phyloP scores from a whole-genome alignment of 35 echinoderm and acorn worm species.

The Eucidaris tribuloides region DNA sequence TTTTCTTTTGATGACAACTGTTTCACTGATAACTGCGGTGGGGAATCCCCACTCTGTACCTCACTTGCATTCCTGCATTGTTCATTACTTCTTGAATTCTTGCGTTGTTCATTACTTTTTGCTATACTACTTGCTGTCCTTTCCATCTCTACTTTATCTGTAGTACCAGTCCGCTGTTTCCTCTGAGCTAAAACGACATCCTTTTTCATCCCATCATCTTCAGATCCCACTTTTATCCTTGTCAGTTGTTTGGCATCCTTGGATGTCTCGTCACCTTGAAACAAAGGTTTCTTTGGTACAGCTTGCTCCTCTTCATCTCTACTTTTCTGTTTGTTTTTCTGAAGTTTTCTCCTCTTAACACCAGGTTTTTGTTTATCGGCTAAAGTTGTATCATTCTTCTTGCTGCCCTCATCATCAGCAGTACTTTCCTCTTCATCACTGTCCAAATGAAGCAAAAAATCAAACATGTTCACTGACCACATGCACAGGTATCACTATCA shows the following conservation, averaged over 20 bases:
- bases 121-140: neutral
- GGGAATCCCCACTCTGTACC: neutral
- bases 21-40: neutral
- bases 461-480: neutral
- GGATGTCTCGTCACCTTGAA: neutral
- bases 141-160: neutral
- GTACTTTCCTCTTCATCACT: slow-evolving; percentile 2
- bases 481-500: neutral
- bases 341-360: neutral
- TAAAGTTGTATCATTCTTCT: neutral
- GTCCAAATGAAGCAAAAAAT: neutral
- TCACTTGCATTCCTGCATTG: neutral
- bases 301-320: neutral
- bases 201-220: neutral
- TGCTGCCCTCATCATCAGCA: neutral
- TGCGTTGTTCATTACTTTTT: neutral
- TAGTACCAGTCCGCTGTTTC: neutral
- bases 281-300: neutral
- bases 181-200: neutral
- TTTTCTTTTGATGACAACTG: neutral
- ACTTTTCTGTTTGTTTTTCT: slow-evolving; percentile 13
- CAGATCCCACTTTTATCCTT: neutral
- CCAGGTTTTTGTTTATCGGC: neutral
- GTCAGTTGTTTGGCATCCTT: neutral
- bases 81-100: neutral